A percentile compares a stretch with the other conserved stretches of the same genome.
Conservation (phyloP, 1,140 invertebrate genomes). For the Copidosoma floridanum region DNA sequence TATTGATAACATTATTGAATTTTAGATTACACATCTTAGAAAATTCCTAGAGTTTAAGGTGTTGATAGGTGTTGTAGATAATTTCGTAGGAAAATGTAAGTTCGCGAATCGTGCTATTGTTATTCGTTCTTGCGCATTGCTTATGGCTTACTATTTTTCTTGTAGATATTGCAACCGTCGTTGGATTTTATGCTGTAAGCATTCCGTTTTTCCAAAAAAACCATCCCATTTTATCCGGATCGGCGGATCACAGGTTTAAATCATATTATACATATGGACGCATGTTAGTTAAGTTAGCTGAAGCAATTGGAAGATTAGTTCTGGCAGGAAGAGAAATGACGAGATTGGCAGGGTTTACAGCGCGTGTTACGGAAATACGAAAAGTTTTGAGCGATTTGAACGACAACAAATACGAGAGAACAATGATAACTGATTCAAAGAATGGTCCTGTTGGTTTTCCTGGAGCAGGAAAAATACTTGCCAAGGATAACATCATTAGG, state of each 20-base stretch:
- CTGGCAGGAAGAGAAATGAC: slow-evolving; percentile 93
- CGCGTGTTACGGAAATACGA: slow-evolving; percentile 87
- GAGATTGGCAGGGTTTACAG: slow-evolving; percentile 88
- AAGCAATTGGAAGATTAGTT: slow-evolving; percentile 92
- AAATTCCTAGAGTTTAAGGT: slow-evolving; percentile 91
- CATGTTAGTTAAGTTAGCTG: slow-evolving; percentile 95
- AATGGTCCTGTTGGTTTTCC: slow-evolving; percentile 55
- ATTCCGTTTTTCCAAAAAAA: slow-evolving; percentile 83
- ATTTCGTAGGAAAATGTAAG: slow-evolving; percentile 95
- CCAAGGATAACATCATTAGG: slow-evolving; percentile 87
- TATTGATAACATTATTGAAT: slow-evolving; percentile 26
- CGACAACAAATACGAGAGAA: slow-evolving; percentile 80
- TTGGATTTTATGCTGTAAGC: slow-evolving; percentile 94
- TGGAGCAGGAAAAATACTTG: slow-evolving; percentile 78
- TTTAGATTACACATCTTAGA: slow-evolving; percentile 73
- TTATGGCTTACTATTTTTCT: slow-evolving; percentile 35
- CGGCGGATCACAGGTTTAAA: slow-evolving; percentile 58
- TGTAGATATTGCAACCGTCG: slow-evolving; percentile 87
- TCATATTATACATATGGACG: slow-evolving; percentile 95
- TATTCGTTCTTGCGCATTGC: background rate
- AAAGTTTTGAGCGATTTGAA: slow-evolving; percentile 86
- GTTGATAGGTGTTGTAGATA: slow-evolving; percentile 91
- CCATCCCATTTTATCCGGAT: slow-evolving; percentile 63
- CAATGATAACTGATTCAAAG: slow-evolving; percentile 71
- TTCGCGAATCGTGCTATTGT: background rate